Conservation (phyloP, 2,797 vertebrate species). For the Eospalax fontanierii region DNA sequence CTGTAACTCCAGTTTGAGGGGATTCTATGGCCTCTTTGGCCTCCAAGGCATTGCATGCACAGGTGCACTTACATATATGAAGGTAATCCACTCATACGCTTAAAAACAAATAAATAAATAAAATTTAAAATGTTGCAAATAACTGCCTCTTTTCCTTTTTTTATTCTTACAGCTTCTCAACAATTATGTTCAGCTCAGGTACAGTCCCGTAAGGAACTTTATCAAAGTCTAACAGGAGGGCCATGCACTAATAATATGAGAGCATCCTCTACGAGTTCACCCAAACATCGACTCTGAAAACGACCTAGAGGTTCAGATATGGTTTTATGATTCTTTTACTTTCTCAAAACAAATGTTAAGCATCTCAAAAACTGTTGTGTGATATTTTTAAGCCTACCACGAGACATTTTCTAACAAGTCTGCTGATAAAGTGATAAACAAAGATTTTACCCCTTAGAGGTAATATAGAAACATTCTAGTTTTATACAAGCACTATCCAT, state of each 20-base stretch:
- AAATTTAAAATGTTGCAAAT: neutral
- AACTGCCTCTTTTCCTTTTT: neutral
- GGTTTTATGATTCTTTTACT: neutral
- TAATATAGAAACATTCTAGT: neutral
- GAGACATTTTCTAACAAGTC: neutral
- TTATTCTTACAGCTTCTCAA: neutral
- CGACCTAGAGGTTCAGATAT: neutral
- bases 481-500: neutral
- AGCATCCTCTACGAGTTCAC: neutral
- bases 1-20: no score
- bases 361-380: neutral
- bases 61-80: no score
- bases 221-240: neutral
- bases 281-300: slow-evolving; percentile 6
- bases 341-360: slow-evolving; percentile 47
- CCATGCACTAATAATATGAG: neutral
- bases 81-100: no score
- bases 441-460: neutral
- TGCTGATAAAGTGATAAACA: neutral
- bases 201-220: neutral
- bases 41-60: no score
- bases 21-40: no score
- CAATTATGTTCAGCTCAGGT: neutral
- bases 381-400: neutral
- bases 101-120: no score